Conservation (phyloP, 2,797 vertebrate genomes). For the Pangasius krempfi region DNA sequence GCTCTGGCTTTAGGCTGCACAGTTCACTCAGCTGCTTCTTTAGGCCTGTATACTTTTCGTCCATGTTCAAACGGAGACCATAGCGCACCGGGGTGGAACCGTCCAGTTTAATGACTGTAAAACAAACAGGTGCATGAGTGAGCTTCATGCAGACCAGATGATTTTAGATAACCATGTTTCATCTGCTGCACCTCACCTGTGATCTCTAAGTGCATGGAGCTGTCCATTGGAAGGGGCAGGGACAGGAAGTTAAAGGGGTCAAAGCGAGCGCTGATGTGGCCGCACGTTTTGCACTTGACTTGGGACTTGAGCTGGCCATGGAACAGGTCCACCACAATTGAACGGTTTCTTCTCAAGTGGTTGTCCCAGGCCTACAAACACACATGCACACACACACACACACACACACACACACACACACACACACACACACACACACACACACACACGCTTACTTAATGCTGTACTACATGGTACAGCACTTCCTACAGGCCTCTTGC, state of each 20-base stretch:
- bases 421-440: conserved; percentile 1
- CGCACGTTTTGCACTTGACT: conserved; percentile 98
- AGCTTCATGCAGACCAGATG: not conserved
- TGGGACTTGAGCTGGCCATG: conserved; percentile 97
- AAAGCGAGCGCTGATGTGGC: conserved; percentile 96
- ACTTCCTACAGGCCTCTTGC: not conserved
- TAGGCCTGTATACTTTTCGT: conserved; percentile 96
- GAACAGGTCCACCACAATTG: conserved; percentile 97
- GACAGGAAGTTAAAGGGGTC: conserved; percentile 99
- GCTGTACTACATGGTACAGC: conserved; percentile 4
- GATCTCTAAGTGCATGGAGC: conserved; percentile 99
- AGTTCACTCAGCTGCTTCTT: conserved; percentile 98
- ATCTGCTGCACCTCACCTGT: conserved; percentile 78
- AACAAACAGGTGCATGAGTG: not conserved
- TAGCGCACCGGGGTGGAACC: conserved; percentile 93
- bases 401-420: conserved; percentile 16
- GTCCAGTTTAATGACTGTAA: conserved; percentile 92
- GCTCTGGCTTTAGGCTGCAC: conserved; percentile 91
- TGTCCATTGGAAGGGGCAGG: conserved; percentile 97
- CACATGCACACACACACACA: not conserved
- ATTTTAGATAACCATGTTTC: conserved; percentile 24
- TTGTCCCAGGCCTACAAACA: conserved; percentile 93
- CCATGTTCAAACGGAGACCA: conserved; percentile 93
- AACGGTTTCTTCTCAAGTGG: conserved; percentile 94
- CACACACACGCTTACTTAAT: conserved; percentile 56